Base-by-base conservation (phyloP, 2,888 invertebrate genomes). In the Heptascelio sp. region DNA sequence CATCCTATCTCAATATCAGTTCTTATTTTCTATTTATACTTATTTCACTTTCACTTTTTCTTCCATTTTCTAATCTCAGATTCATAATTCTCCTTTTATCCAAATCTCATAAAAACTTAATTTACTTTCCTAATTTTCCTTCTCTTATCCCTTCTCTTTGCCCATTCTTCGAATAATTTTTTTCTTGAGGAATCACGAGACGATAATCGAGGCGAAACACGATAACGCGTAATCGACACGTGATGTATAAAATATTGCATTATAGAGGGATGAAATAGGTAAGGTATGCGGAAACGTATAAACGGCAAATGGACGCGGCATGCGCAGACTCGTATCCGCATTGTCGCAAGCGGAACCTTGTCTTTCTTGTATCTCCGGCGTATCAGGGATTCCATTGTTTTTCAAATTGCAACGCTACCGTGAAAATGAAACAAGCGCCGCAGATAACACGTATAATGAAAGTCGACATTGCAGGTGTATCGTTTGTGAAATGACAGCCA, bases 311-410 rank as follows among this genome's bases (percentile, higher is more conserved):
- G 26, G 25, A 17, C 57, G 46, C 6, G 19, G 30, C 55, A n/a
- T n/a, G 80, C 84, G 84, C 84, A 78, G 49, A 49, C 84, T 68
- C 80, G 26, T 34, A 68, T 46, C 80, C 78, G 80, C 76, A 80
- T 84, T 73, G 76, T 83, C 80, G 76, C 72, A 40, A 46, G 57
- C 17, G 23, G 65, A n/a, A n/a, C n/a, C 67, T 72, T 64, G 84
- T 80, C 78, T 75, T 84, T 57, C 81, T 77, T 75, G 75, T 67
- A 75, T 60, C 43, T 17, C 60, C 25, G 17, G 78, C 62, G 79
- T 76, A 77, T 84, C 80, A 83, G 70, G 77, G 81, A 85, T 86
- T 80, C 83, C 87, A 85, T 86, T 86, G 87, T 88, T 87, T 87
- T 85, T 85, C 87, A 87, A 88, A 88, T 86, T 83, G 85, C 79